Conservation (phyloP, 2,888 invertebrate species). For the Eremobia ochroleuca region DNA sequence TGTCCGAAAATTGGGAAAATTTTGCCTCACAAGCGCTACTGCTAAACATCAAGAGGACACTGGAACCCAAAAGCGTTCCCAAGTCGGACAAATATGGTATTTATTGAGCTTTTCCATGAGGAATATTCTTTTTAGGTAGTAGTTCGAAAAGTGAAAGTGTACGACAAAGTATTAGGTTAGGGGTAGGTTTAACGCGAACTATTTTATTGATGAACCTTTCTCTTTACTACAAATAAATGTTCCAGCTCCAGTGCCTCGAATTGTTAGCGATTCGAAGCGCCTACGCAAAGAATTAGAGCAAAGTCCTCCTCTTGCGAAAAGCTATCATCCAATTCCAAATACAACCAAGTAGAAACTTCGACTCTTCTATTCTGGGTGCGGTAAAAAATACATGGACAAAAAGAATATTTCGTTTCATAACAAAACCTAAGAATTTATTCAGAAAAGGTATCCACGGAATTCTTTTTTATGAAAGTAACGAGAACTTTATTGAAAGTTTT, state of each 20-base stretch:
- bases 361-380: constrained; percentile 10
- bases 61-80: not conserved
- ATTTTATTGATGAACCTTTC: no score
- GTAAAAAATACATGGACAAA: constrained; percentile 26
- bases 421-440: constrained; percentile 52
- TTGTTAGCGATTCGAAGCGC: constrained; percentile 27
- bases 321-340: constrained; percentile 19
- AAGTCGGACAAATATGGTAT: not conserved
- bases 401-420: constrained; percentile 35
- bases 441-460: constrained; percentile 33
- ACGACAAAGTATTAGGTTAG: not conserved
- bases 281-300: constrained; percentile 46
- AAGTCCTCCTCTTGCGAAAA: constrained; percentile 28
- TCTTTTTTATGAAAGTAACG: constrained; percentile 17
- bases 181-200: not conserved
- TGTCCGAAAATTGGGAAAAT: not conserved
- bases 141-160: no score
- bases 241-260: not conserved
- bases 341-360: constrained; percentile 21
- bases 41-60: not conserved
- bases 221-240: not conserved
- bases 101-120: not conserved
- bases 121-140: not conserved
- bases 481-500: constrained; percentile 42
- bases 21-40: not conserved